phyloP scores from a whole-genome alignment of 2,113 vertebrate species.

The Heterotis niloticus region DNA sequence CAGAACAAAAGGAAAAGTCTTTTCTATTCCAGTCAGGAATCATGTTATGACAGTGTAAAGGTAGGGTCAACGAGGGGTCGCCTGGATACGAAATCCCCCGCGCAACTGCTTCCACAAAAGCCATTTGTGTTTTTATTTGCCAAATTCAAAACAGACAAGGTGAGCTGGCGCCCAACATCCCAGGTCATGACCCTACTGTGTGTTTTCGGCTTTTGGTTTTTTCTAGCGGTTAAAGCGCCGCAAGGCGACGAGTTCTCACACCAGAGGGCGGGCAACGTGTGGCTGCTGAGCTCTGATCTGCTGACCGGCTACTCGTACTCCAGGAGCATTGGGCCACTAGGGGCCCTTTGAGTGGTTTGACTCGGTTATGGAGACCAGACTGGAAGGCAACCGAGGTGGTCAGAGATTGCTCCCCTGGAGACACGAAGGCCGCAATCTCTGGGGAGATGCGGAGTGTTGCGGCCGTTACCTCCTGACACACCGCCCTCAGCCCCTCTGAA shows the following conservation, averaged over 20 bases:
- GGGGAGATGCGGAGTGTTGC: not conserved
- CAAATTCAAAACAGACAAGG: slow-evolving; percentile 11
- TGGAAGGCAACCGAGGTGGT: not conserved
- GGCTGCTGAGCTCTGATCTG: not conserved
- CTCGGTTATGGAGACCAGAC: not conserved
- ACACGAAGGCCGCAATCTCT: not conserved
- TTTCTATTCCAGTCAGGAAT: slow-evolving; percentile 4
- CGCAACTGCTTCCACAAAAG: not conserved
- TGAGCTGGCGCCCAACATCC: not conserved
- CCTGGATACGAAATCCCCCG: not conserved
- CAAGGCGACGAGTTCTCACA: not conserved
- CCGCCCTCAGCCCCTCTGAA: not conserved
- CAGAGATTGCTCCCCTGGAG: not conserved
- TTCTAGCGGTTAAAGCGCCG: too few species aligned
- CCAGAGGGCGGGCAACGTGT: not conserved
- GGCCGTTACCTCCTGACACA: not conserved
- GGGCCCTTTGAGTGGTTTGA: not conserved
- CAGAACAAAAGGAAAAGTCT: not conserved
- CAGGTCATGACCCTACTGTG: not conserved
- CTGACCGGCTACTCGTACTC: not conserved
- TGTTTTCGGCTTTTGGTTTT: not conserved
- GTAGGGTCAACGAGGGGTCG: slow-evolving; percentile 5
- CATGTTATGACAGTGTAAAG: not conserved
- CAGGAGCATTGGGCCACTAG: not conserved
- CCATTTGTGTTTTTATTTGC: slow-evolving; percentile 16